Conservation (phyloP, 2,888 invertebrate genomes). For the Pocota personata region DNA sequence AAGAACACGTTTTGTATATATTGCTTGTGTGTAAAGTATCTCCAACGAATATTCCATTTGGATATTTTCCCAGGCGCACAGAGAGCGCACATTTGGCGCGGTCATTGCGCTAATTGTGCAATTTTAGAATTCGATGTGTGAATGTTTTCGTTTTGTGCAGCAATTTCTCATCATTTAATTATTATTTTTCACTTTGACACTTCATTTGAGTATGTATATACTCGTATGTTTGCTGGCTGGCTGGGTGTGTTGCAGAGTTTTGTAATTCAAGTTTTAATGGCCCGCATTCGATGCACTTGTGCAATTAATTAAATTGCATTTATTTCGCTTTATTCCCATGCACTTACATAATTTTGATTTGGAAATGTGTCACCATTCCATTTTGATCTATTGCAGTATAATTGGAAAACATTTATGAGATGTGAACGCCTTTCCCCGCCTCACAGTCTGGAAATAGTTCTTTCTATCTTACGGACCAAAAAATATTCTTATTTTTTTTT, state of each 20-base stretch:
- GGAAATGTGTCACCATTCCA: conserved; percentile 38
- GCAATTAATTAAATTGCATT: conserved; percentile 57
- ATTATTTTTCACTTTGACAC: conserved; percentile 68
- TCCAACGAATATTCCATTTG: conserved; percentile 56
- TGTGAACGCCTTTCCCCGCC: not conserved
- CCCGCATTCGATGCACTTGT: conserved; percentile 53
- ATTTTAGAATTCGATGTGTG: conserved; percentile 67
- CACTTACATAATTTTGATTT: conserved; percentile 40
- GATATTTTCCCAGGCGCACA: conserved; percentile 62
- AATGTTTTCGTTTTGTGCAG: conserved; percentile 40
- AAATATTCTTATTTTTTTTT: not conserved
- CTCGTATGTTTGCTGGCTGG: no score
- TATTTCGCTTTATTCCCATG: conserved; percentile 24
- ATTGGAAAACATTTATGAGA: conserved; percentile 22
- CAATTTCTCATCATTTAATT: conserved; percentile 67
- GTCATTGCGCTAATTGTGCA: conserved; percentile 73
- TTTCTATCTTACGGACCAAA: not conserved
- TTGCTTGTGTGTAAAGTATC: conserved; percentile 7
- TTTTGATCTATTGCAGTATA: conserved; percentile 11
- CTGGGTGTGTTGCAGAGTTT: conserved; percentile 13
- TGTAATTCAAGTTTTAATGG: conserved; percentile 55
- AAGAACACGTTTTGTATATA: conserved; percentile 12
- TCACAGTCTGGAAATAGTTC: not conserved
- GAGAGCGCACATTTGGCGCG: conserved; percentile 58
- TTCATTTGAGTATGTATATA: conserved; percentile 48